Percentiles rank a stretch among this genome's conserved stretches.
phyloP scores from a whole-genome alignment of 2,797 vertebrate genomes.

The Micromesistius poutassou region DNA sequence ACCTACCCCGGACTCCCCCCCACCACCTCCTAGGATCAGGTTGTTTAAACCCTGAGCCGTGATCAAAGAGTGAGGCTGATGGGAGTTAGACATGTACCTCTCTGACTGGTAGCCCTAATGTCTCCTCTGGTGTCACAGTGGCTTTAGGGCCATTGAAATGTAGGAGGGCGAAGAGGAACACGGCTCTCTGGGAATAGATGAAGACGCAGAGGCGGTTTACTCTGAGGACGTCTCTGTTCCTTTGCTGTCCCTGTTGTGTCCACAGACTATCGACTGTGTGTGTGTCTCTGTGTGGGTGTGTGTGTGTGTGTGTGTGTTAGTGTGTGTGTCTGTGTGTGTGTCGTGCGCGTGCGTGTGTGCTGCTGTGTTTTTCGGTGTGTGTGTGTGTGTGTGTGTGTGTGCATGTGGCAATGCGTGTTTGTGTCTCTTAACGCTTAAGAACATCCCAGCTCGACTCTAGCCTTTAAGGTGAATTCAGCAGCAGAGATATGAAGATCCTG shows the following conservation, averaged over 20 bases:
- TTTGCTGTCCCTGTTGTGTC: conserved; percentile 67
- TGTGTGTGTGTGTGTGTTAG: background rate
- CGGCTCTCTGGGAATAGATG: conserved; percentile 63
- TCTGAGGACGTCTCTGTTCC: conserved; percentile 67
- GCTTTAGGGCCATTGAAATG: conserved; percentile 50
- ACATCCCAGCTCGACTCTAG: too few species aligned
- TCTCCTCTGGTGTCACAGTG: background rate
- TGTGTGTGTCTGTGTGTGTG: too few species aligned
- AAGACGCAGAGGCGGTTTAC: conserved; percentile 60
- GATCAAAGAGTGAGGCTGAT: too few species aligned
- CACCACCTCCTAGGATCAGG: too few species aligned
- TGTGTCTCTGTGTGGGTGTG: background rate
- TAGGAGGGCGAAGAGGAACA: conserved; percentile 51
- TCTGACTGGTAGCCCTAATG: background rate
- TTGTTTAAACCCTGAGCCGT: too few species aligned
- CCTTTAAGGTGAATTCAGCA: background rate
- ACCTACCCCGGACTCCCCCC: too few species aligned
- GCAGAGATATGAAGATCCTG: background rate
- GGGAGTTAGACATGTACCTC: too few species aligned
- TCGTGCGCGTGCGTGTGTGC: too few species aligned
- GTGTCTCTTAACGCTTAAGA: too few species aligned
- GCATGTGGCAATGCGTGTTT: background rate
- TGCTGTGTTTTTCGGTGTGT: background rate
- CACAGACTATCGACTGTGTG: background rate
- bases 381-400: background rate